Percentiles rank a stretch among this genome's conserved stretches.
Evolutionary conservation across 2,113 vertebrate genomes (phyloP).

Genomic region (Actenoides lindsayi): DNA sequence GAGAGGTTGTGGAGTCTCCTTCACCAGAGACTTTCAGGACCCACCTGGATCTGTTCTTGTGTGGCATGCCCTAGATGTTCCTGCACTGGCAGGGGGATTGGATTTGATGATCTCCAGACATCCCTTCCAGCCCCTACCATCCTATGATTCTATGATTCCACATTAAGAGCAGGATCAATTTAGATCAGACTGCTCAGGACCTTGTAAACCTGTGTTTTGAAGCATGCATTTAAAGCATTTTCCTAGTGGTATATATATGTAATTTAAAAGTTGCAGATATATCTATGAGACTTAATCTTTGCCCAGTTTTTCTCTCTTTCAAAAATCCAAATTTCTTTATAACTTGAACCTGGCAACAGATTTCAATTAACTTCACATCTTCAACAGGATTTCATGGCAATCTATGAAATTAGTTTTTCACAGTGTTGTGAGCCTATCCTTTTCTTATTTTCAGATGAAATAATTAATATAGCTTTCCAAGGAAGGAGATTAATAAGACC

Average conservation of each 20-base stretch:
- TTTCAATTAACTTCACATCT: conserved; percentile 36
- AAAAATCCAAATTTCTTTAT: background rate
- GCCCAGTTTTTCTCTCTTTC: background rate
- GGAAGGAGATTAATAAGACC: background rate
- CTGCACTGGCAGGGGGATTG: no score
- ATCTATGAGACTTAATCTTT: background rate
- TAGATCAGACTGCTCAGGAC: background rate
- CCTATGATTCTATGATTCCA: background rate
- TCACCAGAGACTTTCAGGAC: no score
- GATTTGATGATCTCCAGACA: no score
- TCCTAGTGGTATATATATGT: background rate
- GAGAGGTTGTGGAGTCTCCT: no score
- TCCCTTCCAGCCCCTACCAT: no score
- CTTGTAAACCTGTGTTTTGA: background rate
- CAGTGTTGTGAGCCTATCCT: background rate
- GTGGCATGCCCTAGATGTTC: no score
- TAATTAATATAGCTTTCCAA: conserved; percentile 1
- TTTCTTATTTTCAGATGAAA: background rate
- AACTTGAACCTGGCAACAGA: background rate
- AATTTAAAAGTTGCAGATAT: background rate
- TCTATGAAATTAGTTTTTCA: conserved; percentile 25
- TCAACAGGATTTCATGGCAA: background rate
- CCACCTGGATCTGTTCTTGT: no score
- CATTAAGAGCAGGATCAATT: background rate
- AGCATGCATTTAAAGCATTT: background rate